A percentile compares a stretch with the other conserved stretches of the same genome.
Evolutionary conservation across 2,888 invertebrate genomes (phyloP).

Genomic region (Drosophila putrida): DNA sequence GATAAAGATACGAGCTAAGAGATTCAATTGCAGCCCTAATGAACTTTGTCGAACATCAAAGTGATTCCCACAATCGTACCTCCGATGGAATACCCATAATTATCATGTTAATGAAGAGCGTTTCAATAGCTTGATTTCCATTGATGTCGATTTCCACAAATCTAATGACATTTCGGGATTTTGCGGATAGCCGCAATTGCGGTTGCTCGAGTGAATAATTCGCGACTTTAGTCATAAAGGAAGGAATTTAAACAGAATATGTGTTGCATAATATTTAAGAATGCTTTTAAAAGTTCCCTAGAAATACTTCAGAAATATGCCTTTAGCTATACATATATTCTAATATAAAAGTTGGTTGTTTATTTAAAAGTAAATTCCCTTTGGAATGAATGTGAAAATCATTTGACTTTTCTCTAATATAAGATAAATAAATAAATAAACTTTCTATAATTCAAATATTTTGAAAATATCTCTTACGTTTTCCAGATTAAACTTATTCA

Average conservation of each 20-base stretch:
- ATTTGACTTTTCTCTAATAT: too few species aligned
- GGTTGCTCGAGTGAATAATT: conserved; percentile 35
- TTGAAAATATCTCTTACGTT: too few species aligned
- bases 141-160: conserved; percentile 41
- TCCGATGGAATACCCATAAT: conserved; percentile 12
- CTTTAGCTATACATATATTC: too few species aligned
- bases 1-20: conserved; percentile 9
- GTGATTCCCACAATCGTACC: conserved; percentile 8
- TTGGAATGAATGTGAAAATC: too few species aligned
- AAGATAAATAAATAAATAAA: too few species aligned
- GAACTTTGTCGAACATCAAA: conserved; percentile 53
- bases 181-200: conserved; percentile 30
- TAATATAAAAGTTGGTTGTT: too few species aligned
- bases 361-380: too few species aligned
- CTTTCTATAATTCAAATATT: too few species aligned
- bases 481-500: too few species aligned
- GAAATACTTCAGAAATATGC: too few species aligned
- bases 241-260: not conserved
- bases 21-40: conserved; percentile 47
- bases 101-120: conserved; percentile 44
- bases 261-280: not conserved
- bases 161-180: conserved; percentile 24
- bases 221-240: not conserved
- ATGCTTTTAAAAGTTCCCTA: too few species aligned
- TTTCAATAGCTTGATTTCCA: conserved; percentile 56